phyloP scores from a whole-genome alignment of 2,797 vertebrate species.

The Tamandua tetradactyla region DNA sequence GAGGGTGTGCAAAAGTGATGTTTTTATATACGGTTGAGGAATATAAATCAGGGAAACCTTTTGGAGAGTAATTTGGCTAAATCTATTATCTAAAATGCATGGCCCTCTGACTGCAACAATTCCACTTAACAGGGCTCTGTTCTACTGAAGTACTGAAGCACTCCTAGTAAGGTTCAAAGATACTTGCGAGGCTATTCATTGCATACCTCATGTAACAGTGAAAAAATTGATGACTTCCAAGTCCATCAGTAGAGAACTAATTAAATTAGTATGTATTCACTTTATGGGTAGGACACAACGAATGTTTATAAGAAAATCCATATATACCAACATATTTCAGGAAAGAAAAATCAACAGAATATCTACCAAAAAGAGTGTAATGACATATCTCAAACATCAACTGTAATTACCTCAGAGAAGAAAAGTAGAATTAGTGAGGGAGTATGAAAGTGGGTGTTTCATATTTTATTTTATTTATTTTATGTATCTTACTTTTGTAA shows the following conservation, averaged over 20 bases:
- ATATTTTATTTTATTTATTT: neutral
- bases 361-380: neutral
- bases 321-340: neutral
- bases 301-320: neutral
- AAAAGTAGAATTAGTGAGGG: neutral
- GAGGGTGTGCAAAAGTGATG: neutral
- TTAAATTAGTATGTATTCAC: neutral
- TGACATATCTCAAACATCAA: neutral
- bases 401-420: neutral
- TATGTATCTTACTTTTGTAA: neutral
- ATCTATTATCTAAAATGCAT: neutral
- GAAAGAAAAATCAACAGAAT: neutral
- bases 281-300: neutral
- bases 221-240: neutral
- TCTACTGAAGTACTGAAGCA: too few relatives aligned
- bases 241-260: neutral
- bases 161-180: neutral
- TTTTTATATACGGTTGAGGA: neutral
- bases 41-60: neutral
- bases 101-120: neutral
- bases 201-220: rapidly evolving
- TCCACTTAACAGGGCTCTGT: neutral
- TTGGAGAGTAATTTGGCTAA: neutral
- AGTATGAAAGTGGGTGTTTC: neutral
- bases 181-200: neutral